Conservation (phyloP, 2,797 vertebrate species). For the Adrianichthys oophorus region DNA sequence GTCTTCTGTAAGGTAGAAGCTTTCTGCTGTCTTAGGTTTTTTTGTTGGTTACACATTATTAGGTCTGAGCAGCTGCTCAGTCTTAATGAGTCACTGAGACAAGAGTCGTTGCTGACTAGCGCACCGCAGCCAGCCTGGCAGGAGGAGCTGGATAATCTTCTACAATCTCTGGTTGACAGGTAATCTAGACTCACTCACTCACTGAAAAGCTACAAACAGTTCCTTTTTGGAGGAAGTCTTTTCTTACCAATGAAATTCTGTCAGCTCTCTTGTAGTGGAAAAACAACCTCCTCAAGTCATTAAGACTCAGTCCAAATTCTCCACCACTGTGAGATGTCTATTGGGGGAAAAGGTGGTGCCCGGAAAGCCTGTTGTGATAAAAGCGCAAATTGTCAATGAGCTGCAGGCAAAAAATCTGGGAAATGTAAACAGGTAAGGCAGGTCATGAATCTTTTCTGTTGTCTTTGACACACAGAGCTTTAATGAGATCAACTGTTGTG, state of each 20-base stretch:
- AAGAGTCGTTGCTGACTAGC: conserved; percentile 81
- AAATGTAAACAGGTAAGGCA: conserved; percentile 64
- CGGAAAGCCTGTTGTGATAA: conserved; percentile 84
- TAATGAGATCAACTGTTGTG: too few species aligned
- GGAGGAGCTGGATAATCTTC: conserved; percentile 74
- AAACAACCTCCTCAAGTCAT: conserved; percentile 96
- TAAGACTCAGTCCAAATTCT: conserved; percentile 98
- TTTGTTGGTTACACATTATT: not conserved
- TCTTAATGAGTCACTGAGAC: conserved; percentile 85
- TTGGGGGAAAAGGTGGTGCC: conserved; percentile 85
- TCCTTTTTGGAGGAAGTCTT: not conserved
- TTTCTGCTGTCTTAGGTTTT: not conserved
- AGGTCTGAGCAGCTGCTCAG: conserved; percentile 84
- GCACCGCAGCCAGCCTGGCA: conserved; percentile 75
- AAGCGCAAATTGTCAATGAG: conserved; percentile 92
- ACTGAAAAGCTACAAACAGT: not conserved
- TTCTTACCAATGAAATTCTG: conserved; percentile 3
- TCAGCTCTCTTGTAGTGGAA: conserved; percentile 91
- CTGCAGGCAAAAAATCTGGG: conserved; percentile 86
- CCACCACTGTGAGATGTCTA: conserved; percentile 88
- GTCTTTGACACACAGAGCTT: too few species aligned
- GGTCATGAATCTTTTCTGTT: not conserved
- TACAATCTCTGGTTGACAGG: conserved; percentile 85
- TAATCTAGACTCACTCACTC: conserved; percentile 38
- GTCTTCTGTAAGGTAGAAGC: too few species aligned